Percentiles rank a stretch among this genome's conserved stretches.
Conservation (phyloP, 2,888 invertebrate genomes). For the Junonia oenone region DNA sequence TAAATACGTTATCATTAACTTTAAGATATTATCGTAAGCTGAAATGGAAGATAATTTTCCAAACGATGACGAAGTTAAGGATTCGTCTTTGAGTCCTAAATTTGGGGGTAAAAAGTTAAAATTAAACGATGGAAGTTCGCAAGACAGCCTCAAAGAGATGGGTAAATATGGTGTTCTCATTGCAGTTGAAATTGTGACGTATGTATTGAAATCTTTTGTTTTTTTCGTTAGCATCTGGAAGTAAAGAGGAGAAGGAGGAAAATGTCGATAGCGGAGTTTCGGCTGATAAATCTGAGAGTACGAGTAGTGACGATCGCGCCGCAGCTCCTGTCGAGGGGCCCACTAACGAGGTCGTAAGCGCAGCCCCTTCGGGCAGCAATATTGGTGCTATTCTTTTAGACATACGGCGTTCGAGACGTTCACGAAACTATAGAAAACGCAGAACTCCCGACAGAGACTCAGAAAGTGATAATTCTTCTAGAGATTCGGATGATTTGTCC, state of each 20-base stretch:
- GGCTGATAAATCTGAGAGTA: slow-evolving; percentile 71
- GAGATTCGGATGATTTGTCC: slow-evolving; percentile 67
- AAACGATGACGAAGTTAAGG: slow-evolving; percentile 63
- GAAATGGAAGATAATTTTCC: slow-evolving; percentile 68
- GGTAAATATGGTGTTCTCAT: slow-evolving; percentile 41
- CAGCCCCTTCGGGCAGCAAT: slow-evolving; percentile 59
- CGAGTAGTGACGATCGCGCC: slow-evolving; percentile 59
- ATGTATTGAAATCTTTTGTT: slow-evolving; percentile 43
- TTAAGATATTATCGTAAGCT: slow-evolving; percentile 28
- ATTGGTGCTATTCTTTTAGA: slow-evolving; percentile 56
- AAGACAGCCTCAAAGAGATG: slow-evolving; percentile 58
- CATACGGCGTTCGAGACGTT: slow-evolving; percentile 49
- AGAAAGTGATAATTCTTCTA: slow-evolving; percentile 53
- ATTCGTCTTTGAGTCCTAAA: slow-evolving; percentile 50
- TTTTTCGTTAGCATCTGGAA: slow-evolving; percentile 34
- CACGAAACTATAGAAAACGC: slow-evolving; percentile 63
- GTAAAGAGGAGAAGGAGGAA: slow-evolving; percentile 47
- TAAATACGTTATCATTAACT: slow-evolving; percentile 4
- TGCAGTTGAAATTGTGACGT: slow-evolving; percentile 36
- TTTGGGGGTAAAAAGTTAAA: slow-evolving; percentile 64
- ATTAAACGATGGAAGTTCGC: slow-evolving; percentile 70
- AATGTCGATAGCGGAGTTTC: slow-evolving; percentile 70
- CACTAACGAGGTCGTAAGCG: slow-evolving; percentile 56
- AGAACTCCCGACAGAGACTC: slow-evolving; percentile 62
- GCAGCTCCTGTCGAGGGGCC: slow-evolving; percentile 44